Evolutionary conservation across 1,140 invertebrate species (phyloP), one percentile per base, ranked within the genome.

Genomic region (Drosophila willistoni): DNA sequence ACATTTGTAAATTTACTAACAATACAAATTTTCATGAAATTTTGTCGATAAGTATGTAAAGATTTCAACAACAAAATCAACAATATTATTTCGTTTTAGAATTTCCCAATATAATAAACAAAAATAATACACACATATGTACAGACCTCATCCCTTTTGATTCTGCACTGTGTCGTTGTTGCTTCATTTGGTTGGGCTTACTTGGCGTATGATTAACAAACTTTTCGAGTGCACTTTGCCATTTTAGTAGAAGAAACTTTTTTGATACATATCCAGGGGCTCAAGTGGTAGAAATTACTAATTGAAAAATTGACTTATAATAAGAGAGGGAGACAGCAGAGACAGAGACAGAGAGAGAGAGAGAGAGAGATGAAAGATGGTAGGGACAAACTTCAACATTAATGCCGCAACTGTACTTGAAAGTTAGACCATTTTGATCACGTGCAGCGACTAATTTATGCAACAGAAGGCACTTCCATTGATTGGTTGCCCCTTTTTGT

Each of bases 361-460:
- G 12, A 4, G 33, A 36, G 10, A 64, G 33, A 14, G 61, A 47
- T 13, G 54, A 14, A 12, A 42, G 62, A 64, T 17, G 33, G 60
- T 25, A 12, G 9, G 33, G 34, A 36, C 12, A 19, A 25, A 71
- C 56, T 71, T 68, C 54, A 64, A 75, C 66, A 67, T 80, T 56
- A 70, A 67, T 75, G 71, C 34, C 71, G 56, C 64, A 83, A 83
- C 83, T 87, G 77, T 83, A 87, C 80, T 83, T 72, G 68, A 83
- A 79, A 89, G 68, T 79, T 86, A 59, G 12, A 34, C 19, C 54
- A 54, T 42, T 68, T 62, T 64, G 55, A 78, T 86, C 83, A 87
- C 83, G 83, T 83, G 82, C 83, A 77, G 64, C 75, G 62, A 64
- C 85, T 87, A 87, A 87, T 87, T 87, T 89, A 89, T 87, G 83